A percentile compares a stretch with the other conserved stretches of the same genome.
These are phyloP conservation scores for Hippocampus mohnikei DNA, from an alignment of 2,113 vertebrate genomes.

Conservation along the genomic window DNA sequence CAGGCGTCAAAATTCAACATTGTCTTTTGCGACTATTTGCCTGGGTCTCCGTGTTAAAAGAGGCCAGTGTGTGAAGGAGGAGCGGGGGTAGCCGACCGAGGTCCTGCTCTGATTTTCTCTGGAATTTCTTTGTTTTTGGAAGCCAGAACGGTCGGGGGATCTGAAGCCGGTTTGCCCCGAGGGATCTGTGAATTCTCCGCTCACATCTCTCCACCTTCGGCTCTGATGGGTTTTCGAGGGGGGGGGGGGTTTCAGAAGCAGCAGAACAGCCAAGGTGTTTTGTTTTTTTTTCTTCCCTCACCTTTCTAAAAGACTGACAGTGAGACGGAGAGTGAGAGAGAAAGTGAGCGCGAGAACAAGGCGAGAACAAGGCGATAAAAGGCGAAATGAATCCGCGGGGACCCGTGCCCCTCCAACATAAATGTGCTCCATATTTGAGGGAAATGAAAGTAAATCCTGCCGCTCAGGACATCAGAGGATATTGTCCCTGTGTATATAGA, in stretches of 20 bases:
- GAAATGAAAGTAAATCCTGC: conserved; percentile 48
- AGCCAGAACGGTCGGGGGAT: conserved; percentile 69
- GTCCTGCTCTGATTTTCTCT: conserved; percentile 74
- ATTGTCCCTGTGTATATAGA: conserved; percentile 18
- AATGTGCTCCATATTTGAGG: conserved; percentile 44
- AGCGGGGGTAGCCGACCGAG: conserved; percentile 49
- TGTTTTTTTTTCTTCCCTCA: conserved; percentile 23
- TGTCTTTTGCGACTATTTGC: background rate
- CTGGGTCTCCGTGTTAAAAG: background rate
- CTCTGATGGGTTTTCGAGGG: conserved; percentile 51
- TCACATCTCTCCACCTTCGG: conserved; percentile 49
- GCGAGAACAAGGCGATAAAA: conserved; percentile 13
- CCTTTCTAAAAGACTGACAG: conserved; percentile 27
- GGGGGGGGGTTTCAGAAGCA: conserved; percentile 52
- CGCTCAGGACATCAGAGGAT: conserved; percentile 30
- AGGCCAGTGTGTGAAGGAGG: conserved; percentile 12
- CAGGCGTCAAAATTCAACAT: background rate
- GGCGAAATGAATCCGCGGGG: conserved; percentile 35
- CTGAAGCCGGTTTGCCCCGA: conserved; percentile 48
- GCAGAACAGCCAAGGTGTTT: conserved; percentile 55
- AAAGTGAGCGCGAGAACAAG: background rate
- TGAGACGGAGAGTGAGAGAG: background rate
- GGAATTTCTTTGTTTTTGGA: conserved; percentile 78
- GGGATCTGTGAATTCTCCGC: conserved; percentile 62
- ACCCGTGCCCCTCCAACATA: conserved; percentile 42